Percentiles rank a stretch among this genome's conserved stretches.
Evolutionary conservation across 2,797 vertebrate species (phyloP).

Genomic region (Sylvilagus floridanus): DNA sequence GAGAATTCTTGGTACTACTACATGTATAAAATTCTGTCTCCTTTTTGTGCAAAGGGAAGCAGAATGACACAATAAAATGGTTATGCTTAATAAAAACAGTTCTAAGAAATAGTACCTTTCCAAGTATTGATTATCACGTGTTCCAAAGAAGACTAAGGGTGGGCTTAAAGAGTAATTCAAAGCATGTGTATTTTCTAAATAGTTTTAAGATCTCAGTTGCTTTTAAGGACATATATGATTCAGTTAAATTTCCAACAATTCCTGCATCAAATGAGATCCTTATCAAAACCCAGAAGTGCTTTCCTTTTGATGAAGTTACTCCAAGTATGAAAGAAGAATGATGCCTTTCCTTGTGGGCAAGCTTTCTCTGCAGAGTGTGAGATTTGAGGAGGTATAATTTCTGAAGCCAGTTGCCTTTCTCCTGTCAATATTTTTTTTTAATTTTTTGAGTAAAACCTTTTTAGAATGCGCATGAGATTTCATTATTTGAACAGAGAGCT

Average conservation of each 20-base stretch:
- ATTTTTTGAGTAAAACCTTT: constrained; percentile 65
- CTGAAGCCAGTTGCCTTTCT: constrained; percentile 42
- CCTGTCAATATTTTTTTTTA: constrained; percentile 58
- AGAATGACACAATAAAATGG: constrained; percentile 35
- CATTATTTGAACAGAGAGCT: constrained; percentile 63
- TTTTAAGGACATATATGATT: constrained; percentile 33
- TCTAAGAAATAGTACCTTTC: constrained; percentile 43
- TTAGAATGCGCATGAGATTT: constrained; percentile 47
- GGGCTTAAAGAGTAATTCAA: background rate
- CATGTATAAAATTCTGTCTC: background rate
- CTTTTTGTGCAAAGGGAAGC: constrained; percentile 32
- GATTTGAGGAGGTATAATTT: background rate
- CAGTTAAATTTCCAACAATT: background rate
- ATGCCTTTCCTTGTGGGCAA: constrained; percentile 14
- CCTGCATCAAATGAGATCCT: constrained; percentile 6
- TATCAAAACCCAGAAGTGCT: background rate
- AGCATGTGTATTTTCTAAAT: constrained; percentile 35
- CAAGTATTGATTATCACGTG: constrained; percentile 41
- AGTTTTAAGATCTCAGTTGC: constrained; percentile 55
- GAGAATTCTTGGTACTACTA: constrained; percentile 18
- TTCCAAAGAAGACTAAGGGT: constrained; percentile 11
- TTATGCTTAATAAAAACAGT: constrained; percentile 13
- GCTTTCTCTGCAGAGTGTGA: background rate
- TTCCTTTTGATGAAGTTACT: constrained; percentile 30
- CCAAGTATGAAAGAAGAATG: constrained; percentile 5